Conservation (phyloP, 2,888 invertebrate species). For the Myopa tessellatipennis region DNA sequence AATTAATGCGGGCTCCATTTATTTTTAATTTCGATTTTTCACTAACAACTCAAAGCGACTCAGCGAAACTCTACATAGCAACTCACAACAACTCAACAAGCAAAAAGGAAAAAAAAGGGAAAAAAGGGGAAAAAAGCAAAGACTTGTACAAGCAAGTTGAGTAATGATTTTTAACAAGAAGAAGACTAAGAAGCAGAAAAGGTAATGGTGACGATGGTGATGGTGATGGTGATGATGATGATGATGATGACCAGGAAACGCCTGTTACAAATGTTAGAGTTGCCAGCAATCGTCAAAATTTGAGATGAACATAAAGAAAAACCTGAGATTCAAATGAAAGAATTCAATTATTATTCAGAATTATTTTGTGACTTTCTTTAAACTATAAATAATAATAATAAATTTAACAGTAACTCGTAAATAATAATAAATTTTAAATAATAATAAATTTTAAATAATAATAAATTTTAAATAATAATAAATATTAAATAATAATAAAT, state of each 20-base stretch:
- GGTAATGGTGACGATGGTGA: too few species aligned
- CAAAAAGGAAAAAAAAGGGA: neutral
- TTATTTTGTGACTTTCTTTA: neutral
- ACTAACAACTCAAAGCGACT: neutral
- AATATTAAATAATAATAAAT: too few species aligned
- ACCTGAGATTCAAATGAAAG: too few species aligned
- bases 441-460: too few species aligned
- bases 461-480: too few species aligned
- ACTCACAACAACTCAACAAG: neutral
- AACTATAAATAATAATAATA: neutral
- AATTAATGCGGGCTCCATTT: slow-evolving; percentile 31
- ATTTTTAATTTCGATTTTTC: neutral
- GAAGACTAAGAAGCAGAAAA: neutral
- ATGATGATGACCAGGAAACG: too few species aligned
- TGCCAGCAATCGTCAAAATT: too few species aligned
- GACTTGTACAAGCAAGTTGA: neutral
- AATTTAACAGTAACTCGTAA: neutral
- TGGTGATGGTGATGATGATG: too few species aligned
- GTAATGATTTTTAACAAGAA: neutral
- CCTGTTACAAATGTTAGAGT: too few species aligned
- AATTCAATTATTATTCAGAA: too few species aligned
- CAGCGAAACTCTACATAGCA: neutral
- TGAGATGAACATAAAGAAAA: neutral
- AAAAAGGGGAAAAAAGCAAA: neutral
- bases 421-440: too few species aligned